These are phyloP conservation scores for Rynchops niger DNA, from an alignment of 2,113 vertebrate species.

Conservation along the genomic window DNA sequence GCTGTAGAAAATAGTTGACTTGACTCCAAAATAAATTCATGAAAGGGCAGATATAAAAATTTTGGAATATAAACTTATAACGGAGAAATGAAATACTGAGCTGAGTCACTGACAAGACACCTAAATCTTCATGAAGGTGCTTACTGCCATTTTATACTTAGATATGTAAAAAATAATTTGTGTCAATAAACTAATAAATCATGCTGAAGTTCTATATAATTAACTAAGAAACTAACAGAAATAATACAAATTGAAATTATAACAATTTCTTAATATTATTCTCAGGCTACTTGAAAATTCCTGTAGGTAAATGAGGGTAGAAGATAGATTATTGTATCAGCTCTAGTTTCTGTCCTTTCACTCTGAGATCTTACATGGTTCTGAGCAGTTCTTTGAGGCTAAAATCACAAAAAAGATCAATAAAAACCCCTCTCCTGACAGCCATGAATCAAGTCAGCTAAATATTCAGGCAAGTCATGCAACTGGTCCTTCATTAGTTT, in stretches of 20 bases:
- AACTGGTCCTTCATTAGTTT: not conserved
- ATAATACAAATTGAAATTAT: not conserved
- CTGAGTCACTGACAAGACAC: not conserved
- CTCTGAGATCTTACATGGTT: not conserved
- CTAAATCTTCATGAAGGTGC: not conserved
- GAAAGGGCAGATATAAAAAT: not conserved
- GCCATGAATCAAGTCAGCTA: not conserved
- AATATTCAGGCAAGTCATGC: not conserved
- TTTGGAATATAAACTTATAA: not conserved
- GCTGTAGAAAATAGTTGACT: not conserved
- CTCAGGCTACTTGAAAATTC: not conserved
- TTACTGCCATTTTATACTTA: not conserved
- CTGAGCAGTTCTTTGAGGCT: not conserved
- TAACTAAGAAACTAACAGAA: not conserved
- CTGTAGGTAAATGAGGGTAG: not conserved
- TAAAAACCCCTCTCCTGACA: not conserved
- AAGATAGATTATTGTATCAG: not conserved
- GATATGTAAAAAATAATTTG: not conserved
- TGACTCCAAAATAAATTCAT: not conserved
- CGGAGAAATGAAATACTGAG: not conserved
- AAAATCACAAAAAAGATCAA: not conserved
- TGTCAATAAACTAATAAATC: not conserved
- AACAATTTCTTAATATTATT: not conserved
- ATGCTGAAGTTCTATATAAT: not conserved
- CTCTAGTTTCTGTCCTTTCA: not conserved